Evolutionary conservation across 2,797 vertebrate genomes (phyloP), one percentile per base, ranked within the genome.

Genomic region (Catamblyrhynchus diadema): DNA sequence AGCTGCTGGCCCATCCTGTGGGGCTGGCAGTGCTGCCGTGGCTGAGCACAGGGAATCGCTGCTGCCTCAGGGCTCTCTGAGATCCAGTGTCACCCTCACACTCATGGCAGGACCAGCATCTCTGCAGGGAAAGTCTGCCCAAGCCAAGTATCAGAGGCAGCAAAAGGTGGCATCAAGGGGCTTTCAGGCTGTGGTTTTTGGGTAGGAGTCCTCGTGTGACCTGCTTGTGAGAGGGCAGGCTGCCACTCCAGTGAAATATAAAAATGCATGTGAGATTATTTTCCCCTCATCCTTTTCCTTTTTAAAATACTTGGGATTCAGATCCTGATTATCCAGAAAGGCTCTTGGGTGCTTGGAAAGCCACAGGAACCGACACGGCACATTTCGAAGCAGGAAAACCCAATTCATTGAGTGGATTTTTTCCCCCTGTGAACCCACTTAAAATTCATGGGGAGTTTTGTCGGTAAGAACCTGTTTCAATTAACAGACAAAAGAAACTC

Each of bases 381-480:
- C 72, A 83, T 95, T 96, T 93, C 5, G 81, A 75, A 92, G 86
- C 69, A 83, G 91, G 66, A 80, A 90, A 95, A 88, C 80, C 75
- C 51, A 1, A 77, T 96, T 92, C 88, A 95, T 6, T 88, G 84
- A 92, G 84, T 86, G 72, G 62, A 94, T 94, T 94, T 23, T 4
- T 11, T 24, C 75, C 25, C 59, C 24, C 47, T 25, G 23, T 0
- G 6, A 94, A 88, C 69, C 69, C 91, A 84, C 96, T 96, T 96
- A 96, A 96, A 93, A 96, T 96, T 96, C 95, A 94, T 88, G 75
- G 85, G 39, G 94, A 94, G 96, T 96, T 95, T 96, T 96, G 91
- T 96, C 54, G 64, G 69, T 96, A 81, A 91, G 95, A 96, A 96
- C 92, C 92, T 95, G 86, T 96, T 96, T 97, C 95, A 95, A 95